Conservation (phyloP, 2,888 invertebrate genomes). For the Drosophila prolongata region DNA sequence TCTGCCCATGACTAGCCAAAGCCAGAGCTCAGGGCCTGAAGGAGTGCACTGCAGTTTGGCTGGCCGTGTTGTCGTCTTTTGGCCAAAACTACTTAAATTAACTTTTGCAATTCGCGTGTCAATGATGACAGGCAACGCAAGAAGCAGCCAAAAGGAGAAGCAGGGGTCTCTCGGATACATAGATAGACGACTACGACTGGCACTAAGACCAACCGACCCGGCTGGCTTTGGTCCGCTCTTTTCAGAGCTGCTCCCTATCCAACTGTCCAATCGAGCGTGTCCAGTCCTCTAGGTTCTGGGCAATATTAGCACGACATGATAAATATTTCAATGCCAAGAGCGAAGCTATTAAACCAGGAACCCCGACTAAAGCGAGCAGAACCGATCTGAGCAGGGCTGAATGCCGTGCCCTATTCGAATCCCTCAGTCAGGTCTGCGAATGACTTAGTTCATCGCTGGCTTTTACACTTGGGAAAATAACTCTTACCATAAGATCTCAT, state of each 20-base stretch:
- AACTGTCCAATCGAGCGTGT: constrained; percentile 51
- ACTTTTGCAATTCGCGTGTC: constrained; percentile 68
- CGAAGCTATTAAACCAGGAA: constrained; percentile 58
- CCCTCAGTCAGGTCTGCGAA: constrained; percentile 37
- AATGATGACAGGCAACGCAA: constrained; percentile 60
- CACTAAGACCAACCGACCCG: constrained; percentile 3
- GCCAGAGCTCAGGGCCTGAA: constrained; percentile 18
- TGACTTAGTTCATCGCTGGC: constrained; percentile 26
- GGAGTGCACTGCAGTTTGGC: constrained; percentile 29
- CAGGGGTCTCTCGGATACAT: constrained; percentile 33
- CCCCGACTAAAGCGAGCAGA: constrained; percentile 19
- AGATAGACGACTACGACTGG: constrained; percentile 32
- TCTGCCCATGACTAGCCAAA: constrained; percentile 48
- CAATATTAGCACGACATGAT: constrained; percentile 53
- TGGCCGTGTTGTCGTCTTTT: constrained; percentile 41
- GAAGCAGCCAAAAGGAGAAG: constrained; percentile 22
- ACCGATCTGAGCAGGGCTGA: constrained; percentile 31
- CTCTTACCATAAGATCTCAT: no score
- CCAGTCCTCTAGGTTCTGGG: constrained; percentile 43
- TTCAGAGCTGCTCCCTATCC: constrained; percentile 37
- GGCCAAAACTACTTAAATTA: constrained; percentile 59
- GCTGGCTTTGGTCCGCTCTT: constrained; percentile 15
- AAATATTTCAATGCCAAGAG: constrained; percentile 68
- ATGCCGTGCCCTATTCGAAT: constrained; percentile 41
- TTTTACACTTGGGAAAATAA: constrained; percentile 5